Percentiles rank a stretch among this genome's conserved stretches.
phyloP scores from a whole-genome alignment of 2,113 vertebrate species.

The Alligator sinensis region DNA sequence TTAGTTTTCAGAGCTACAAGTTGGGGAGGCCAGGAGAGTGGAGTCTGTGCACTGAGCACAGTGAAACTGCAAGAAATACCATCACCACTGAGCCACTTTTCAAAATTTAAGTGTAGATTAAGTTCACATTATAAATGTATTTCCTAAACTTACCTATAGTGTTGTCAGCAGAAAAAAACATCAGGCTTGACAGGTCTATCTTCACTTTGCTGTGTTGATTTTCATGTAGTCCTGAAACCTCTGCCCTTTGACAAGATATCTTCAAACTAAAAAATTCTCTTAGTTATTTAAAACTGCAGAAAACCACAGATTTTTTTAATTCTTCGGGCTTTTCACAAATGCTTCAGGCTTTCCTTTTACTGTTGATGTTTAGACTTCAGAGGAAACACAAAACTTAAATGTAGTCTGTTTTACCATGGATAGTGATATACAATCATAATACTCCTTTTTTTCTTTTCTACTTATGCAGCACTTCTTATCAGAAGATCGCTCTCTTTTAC shows the following conservation, averaged over 20 bases:
- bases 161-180: neutral
- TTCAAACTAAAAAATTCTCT: neutral
- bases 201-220: neutral
- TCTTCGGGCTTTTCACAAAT: neutral
- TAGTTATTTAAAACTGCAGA: neutral
- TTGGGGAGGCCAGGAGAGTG: neutral
- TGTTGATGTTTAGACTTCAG: neutral
- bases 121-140: neutral
- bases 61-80: neutral
- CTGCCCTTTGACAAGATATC: neutral
- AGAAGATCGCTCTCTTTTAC: neutral
- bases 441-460: neutral
- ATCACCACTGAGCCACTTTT: neutral
- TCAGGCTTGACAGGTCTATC: neutral
- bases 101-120: accelerated
- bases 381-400: neutral
- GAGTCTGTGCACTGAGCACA: accelerated
- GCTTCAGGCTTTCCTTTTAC: neutral
- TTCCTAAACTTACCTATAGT: neutral
- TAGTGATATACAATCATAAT: neutral
- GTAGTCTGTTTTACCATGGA: neutral
- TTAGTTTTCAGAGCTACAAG: neutral
- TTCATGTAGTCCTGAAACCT: neutral
- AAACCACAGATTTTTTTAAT: neutral
- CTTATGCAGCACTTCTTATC: neutral